Evolutionary conservation across 2,113 vertebrate genomes (phyloP), one percentile per base, ranked within the genome.

Genomic region (Neogobius melanostomus): DNA sequence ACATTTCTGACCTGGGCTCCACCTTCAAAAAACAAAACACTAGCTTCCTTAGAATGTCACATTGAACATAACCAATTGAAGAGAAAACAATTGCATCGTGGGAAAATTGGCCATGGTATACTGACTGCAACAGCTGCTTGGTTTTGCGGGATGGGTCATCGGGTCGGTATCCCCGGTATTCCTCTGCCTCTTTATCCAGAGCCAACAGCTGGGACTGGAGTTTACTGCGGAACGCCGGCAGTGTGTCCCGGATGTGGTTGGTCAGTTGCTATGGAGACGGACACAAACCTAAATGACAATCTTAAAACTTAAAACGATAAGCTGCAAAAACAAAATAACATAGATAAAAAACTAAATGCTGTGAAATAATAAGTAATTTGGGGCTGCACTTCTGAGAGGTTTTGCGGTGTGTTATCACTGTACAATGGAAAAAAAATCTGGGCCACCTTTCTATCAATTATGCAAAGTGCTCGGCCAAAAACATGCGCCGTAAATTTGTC

Each of bases 71-170:
- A 11, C 17, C 8, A 17, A 10, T 53, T 53, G 52, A 11, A 16
- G 16, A 17, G 53, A 56, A 11, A 12, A 56, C 53, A 0, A n/a
- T 69, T 74, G 57, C 21, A 64, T 14, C 56, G 62, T 48, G 44
- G 70, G 75, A 77, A 17, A 81, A 73, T 74, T 79, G 63, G 42
- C 43, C 45, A 16, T 0, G 10, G 52, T 56, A 14, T 69, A 95
- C 96, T 93, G 92, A 97, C 96, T 96, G 95, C 76, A 98, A 84
- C 72, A 98, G 86, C 36, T 95, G 95, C 91, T 98, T 98, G 0
- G 96, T 98, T 94, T 96, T 98, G 87, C 95, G 93, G 48, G 96
- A 95, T 5, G 97, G 97, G 90, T 97, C 97, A 85, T 98, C 96
- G 0, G 95, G 95, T 66, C 94, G 95, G 91, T 96, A 97, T 91